These are phyloP conservation scores for Microcebus lehilahytsara DNA, from an alignment of 2,113 vertebrate genomes.

Conservation along the genomic window DNA sequence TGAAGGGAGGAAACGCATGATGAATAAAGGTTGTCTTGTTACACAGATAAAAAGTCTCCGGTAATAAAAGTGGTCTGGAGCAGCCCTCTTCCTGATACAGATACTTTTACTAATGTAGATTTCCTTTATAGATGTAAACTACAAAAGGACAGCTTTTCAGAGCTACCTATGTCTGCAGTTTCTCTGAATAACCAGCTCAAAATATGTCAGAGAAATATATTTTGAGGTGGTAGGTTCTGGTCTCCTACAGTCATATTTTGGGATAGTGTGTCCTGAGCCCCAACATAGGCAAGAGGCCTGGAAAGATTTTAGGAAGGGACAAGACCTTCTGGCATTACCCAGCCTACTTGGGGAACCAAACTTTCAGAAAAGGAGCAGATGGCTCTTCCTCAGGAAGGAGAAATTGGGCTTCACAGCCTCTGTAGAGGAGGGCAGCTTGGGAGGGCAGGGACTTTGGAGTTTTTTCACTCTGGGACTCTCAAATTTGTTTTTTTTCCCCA, in stretches of 20 bases:
- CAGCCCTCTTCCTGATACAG: not conserved
- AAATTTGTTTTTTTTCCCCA: not conserved
- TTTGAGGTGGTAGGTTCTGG: not conserved
- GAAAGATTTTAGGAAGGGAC: not conserved
- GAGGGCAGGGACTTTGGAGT: too few species aligned
- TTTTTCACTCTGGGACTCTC: too few species aligned
- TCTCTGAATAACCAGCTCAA: not conserved
- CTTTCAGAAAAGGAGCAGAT: not conserved
- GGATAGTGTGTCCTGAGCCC: not conserved
- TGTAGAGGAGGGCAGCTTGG: too few species aligned
- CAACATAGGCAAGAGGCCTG: not conserved
- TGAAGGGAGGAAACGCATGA: not conserved
- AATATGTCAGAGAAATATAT: not conserved
- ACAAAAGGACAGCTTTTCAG: not conserved
- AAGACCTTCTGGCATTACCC: not conserved
- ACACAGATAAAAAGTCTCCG: not conserved
- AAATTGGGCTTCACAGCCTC: too few species aligned
- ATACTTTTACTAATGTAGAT: not conserved
- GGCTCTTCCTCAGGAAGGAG: too few species aligned
- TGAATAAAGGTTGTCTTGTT: not conserved
- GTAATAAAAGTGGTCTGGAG: not conserved
- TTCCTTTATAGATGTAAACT: not conserved
- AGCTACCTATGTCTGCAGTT: not conserved
- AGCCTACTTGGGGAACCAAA: not conserved
- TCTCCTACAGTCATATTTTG: not conserved